Percentiles rank a stretch among this genome's conserved stretches.
Evolutionary conservation across 2,113 vertebrate genomes (phyloP).

Genomic region (Nycticebus coucang): DNA sequence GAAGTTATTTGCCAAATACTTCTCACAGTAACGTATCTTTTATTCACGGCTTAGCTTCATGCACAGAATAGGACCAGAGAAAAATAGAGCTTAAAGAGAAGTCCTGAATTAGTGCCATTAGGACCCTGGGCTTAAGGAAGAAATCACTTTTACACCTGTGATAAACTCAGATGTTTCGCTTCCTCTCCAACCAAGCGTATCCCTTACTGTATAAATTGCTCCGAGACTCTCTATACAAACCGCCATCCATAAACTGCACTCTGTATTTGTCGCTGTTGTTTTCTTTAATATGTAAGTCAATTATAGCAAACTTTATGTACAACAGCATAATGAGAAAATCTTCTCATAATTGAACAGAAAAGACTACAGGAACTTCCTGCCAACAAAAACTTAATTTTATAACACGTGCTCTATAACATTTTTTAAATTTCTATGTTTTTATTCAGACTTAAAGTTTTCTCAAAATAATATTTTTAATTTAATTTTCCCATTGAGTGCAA

Average conservation of each 20-base stretch:
- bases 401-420: slow-evolving; percentile 3
- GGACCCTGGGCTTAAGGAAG: neutral
- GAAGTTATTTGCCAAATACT: neutral
- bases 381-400: slow-evolving; percentile 79
- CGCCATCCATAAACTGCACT: slow-evolving; percentile 60
- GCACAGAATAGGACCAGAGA: neutral
- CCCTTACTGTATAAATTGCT: slow-evolving; percentile 43
- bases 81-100: neutral
- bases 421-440: slow-evolving; percentile 67
- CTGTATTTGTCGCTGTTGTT: slow-evolving; percentile 71
- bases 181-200: slow-evolving; percentile 23
- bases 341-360: slow-evolving; percentile 81
- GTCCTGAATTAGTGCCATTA: neutral
- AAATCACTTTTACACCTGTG: neutral
- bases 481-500: slow-evolving; percentile 36
- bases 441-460: slow-evolving; percentile 25
- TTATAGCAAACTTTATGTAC: slow-evolving; percentile 82
- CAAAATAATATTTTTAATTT: slow-evolving; percentile 57
- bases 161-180: neutral
- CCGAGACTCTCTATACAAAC: slow-evolving; percentile 58
- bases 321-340: slow-evolving; percentile 83
- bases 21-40: neutral
- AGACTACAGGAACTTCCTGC: slow-evolving; percentile 78
- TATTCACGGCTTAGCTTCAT: neutral
- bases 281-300: slow-evolving; percentile 81